Base-by-base conservation (phyloP, 2,888 invertebrate species). In the Idaea dimidiata region DNA sequence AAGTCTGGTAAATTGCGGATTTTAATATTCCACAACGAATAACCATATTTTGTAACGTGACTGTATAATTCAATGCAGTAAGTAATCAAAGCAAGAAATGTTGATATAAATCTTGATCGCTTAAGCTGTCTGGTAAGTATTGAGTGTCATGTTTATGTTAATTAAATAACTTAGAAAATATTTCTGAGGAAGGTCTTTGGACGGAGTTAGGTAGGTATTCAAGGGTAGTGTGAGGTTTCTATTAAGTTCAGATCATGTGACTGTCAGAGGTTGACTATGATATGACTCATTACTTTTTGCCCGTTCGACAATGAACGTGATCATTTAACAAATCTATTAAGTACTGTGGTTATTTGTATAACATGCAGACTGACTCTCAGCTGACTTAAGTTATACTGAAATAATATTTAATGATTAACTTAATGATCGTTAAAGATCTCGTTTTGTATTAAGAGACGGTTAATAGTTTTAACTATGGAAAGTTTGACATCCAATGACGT, bases 201-300 rank as follows among this genome's bases (percentile, higher is more conserved):
- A 14, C 43, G 43, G 43, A 43, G 14, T 43, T 43, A 43, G 43
- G 43, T 43, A 43, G 43, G 10, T 43, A 43, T 72, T 77, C 78
- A 78, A 78, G 80, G 77, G 75, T 75, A 76, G 67, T 68, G 72
- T 78, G 76, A 75, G 76, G 74, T 75, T 79, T 78, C 75, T 79
- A 80, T 76, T 79, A 66, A 71, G 58, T 63, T 63, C 62, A 71
- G 62, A 69, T 72, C 75, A 72, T 75, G 75, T 75, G 71, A 72
- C 67, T 61, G 60, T 54, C 57, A 70, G 65, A 72, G 71, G 71
- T 68, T 72, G 64, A 31, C 43, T 62, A 60, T 24, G 17, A 58
- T 55, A 54, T 60, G 43, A 43, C 43, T 43, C 43, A 43, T 43
- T 43, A 43, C 43, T 43, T 43, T 43, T 43, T 43, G 43, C 43